Evolutionary conservation across 2,888 invertebrate genomes (phyloP), one percentile per base, ranked within the genome.

Genomic region (Lochmaea crataegi): DNA sequence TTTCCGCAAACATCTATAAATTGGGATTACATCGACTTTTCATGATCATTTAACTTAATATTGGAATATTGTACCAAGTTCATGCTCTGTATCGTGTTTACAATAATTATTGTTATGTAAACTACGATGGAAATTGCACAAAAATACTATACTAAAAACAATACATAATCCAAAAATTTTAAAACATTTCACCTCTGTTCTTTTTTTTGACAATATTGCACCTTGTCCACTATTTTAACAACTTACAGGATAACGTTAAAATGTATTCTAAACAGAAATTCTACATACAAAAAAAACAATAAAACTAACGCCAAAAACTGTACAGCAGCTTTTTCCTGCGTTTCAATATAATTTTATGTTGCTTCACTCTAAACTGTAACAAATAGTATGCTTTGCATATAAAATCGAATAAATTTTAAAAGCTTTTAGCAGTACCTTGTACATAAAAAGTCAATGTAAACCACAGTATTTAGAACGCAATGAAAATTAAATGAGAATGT

Each of bases 31-130:
- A 80, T 71, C 76, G 79, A 79, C 71, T 72, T 72, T 71, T 68
- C 66, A 61, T 58, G 45, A 72, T 75, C 70, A 73, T 53, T 56
- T 80, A 83, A 83, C 79, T 80, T 80, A 82, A 82, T 80, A 82
- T 82, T 68, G 22, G 64, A 75, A 76, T 66, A 78, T 84, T 84
- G 84, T 84, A 84, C 84, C 84, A 83, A 70, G 81, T 78, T 78
- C 71, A 82, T 83, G 84, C 84, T 84, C 84, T 84, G 84, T 68
- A 80, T 80, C 82, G 78, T 74, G 76, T 78, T 68, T 67, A 63
- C 42, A 42, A n/a, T n/a, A n/a, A 61, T 48, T 58, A 32, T 65
- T 12, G 32, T 38, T 38, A 38, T 65, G 42, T 42, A 60, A 68
- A 75, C 75, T 76, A 73, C 78, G 81, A 80, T 75, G 67, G 67